phyloP scores from a whole-genome alignment of 2,113 vertebrate species.

The Alethe diademata region DNA sequence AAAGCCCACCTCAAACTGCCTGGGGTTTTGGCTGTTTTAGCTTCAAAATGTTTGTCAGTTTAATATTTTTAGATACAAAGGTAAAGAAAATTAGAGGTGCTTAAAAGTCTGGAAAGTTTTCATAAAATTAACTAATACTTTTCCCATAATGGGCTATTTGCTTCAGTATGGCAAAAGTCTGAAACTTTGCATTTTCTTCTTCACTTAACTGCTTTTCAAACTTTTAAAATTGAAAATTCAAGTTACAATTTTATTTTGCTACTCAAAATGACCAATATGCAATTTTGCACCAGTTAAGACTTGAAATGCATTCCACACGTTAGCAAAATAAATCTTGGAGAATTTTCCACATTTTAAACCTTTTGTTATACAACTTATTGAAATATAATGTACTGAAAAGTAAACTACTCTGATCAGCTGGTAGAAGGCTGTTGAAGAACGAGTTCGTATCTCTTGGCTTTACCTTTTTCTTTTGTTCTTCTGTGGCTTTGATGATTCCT shows the following conservation, averaged over 20 bases:
- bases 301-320: neutral
- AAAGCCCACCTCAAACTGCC: neutral
- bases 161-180: neutral
- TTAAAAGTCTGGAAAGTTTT: neutral
- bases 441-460: neutral
- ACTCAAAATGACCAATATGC: neutral
- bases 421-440: neutral
- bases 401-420: neutral
- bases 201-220: neutral
- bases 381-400: neutral
- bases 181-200: neutral
- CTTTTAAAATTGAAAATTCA: neutral
- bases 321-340: neutral
- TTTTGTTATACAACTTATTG: neutral
- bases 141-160: neutral
- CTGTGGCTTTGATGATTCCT: constrained; percentile 97
- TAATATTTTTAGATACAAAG: neutral
- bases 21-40: neutral
- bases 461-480: constrained; percentile 99
- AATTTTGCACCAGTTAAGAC: neutral
- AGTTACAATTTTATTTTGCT: neutral
- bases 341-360: neutral
- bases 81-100: neutral
- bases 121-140: neutral
- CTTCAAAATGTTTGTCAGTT: neutral